phyloP scores from a whole-genome alignment of 2,113 vertebrate species.

The Tachysurus fulvidraco region DNA sequence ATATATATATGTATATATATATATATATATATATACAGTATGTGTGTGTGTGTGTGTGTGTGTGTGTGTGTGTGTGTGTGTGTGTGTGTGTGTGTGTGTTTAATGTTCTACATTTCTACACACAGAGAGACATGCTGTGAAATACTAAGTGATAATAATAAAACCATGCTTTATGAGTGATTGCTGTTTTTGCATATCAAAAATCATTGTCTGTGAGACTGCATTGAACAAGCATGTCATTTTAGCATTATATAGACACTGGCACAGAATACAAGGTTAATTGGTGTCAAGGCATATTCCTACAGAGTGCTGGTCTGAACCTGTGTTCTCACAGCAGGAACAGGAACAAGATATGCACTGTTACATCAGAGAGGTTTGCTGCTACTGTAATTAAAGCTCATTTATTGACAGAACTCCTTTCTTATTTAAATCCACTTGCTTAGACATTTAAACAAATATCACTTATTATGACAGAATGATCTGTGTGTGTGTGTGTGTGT shows the following conservation, averaged over 20 bases:
- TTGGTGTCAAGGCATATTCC: not conserved
- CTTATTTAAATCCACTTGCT: not conserved
- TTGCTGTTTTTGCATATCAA: not conserved
- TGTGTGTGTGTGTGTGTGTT: no score
- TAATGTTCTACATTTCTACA: no score
- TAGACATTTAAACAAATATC: not conserved
- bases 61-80: no score
- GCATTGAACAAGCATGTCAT: not conserved
- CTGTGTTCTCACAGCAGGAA: not conserved
- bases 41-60: no score
- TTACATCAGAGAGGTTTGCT: not conserved
- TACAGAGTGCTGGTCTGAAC: conserved; percentile 6
- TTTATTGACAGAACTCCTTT: not conserved
- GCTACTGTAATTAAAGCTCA: not conserved
- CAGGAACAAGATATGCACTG: not conserved
- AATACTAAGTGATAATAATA: not conserved
- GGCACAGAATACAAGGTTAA: not conserved
- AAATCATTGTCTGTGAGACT: not conserved
- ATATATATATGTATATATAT: no score
- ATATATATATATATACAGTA: no score
- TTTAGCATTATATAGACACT: not conserved
- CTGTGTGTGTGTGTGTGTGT: no score
- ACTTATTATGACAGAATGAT: no score
- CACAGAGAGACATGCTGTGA: no score
- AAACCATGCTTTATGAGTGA: not conserved